Base-by-base conservation (phyloP, 2,797 vertebrate genomes). In the Otus scops region DNA sequence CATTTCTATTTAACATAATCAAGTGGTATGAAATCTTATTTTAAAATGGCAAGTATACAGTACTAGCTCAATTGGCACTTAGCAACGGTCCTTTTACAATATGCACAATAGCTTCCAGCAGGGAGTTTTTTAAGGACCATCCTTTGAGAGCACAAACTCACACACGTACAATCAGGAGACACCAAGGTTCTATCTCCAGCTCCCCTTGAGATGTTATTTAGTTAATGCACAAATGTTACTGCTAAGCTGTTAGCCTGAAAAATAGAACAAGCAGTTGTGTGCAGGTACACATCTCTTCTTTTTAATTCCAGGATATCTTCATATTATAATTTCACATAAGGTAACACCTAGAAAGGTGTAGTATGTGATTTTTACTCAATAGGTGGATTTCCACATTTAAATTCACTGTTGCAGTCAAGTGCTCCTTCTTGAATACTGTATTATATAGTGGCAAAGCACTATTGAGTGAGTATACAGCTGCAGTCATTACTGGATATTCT, bases 1-100 rank as follows among this genome's bases (percentile, higher is more conserved):
- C 97, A 98, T 98, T 98, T 97, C 98, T 98, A 98, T 98, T 98
- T 98, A 98, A 98, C 97, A 98, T 98, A 98, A 98, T 98, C 98
- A 98, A 98, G 98, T 98, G 97, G 97, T 97, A 98, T 97, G 95
- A 98, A 98, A 98, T 98, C 97, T 98, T 98, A 97, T 97, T 97
- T 98, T 97, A 97, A 98, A 98, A 98, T 97, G 98, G 98, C 97
- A 98, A 98, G 98, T 98, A 98, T 97, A 98, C 95, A 97, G 98
- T 97, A 97, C 97, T 97, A 97, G 97, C 98, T 98, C 97, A 98
- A 98, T 98, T 98, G 98, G 97, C 97, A 98, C 98, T 98, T 98
- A 98, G 97, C 98, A 97, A 98, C 63, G 36, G 97, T 97, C 96
- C 97, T 98, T 98, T 98, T 97, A 97, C 95, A 98, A 98, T 97